Evolutionary conservation across 2,797 vertebrate species (phyloP).

Genomic region (Silurus aristotelis): DNA sequence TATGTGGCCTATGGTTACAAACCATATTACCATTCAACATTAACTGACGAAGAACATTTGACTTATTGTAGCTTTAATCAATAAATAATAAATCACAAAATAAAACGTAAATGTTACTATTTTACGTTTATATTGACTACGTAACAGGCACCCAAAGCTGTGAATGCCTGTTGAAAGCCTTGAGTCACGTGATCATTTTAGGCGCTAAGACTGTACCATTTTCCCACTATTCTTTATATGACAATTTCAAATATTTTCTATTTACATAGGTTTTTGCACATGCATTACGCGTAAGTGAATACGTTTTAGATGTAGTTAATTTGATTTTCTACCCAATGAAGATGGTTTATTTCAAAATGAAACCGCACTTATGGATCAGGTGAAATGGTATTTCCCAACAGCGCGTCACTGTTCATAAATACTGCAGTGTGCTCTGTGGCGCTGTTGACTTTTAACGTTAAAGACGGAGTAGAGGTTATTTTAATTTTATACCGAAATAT

Average conservation of each 20-base stretch:
- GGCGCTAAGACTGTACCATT: slow-evolving; percentile 51
- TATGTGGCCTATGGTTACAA: neutral
- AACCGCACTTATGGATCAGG: too few species aligned
- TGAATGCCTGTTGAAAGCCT: neutral
- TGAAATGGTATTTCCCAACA: slow-evolving; percentile 31
- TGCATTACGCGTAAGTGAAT: neutral
- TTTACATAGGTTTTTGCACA: neutral
- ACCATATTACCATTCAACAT: neutral
- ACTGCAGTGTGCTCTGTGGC: slow-evolving; percentile 52
- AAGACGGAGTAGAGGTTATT: slow-evolving; percentile 31
- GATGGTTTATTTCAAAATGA: neutral
- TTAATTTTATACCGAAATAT: slow-evolving; percentile 60
- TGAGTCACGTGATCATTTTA: slow-evolving; percentile 22
- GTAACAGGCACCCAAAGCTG: neutral
- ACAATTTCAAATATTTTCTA: neutral
- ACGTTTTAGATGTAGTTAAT: too few species aligned
- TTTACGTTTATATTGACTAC: too few species aligned
- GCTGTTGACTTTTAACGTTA: slow-evolving; percentile 60
- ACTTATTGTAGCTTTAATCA: neutral
- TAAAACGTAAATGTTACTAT: neutral
- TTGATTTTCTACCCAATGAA: neutral
- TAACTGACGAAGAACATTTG: neutral
- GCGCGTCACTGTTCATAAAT: slow-evolving; percentile 59
- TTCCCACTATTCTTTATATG: neutral
- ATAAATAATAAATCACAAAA: neutral